Evolutionary conservation across 2,113 vertebrate species (phyloP), one percentile per base, ranked within the genome.

Genomic region (Beaufortia kweichowensis): DNA sequence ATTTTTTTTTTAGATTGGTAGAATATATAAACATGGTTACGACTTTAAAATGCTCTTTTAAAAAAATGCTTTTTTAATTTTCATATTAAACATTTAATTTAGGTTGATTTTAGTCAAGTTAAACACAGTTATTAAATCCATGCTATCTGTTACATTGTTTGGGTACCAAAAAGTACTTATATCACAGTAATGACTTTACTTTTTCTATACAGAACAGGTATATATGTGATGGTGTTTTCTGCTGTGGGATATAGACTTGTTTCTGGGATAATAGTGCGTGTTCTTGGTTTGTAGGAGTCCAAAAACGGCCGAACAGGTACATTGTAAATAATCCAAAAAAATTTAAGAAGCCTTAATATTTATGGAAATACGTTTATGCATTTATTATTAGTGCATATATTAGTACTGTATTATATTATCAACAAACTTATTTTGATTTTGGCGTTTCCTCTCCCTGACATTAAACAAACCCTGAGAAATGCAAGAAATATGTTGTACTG

Each of bases 311-410:
- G 28, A 24, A 33, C 64, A 33, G 23, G 19, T 57, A 28, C 23
- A 41, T 28, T 67, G 57, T 53, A 17, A 53, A 77, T 50, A 43
- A 56, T 60, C 39, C 12, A 9, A 55, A 71, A 21, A 60, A 4
- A 43, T 46, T 77, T 15, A 65, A 61, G 56, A 81, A 23, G 80
- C 75, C 80, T 81, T 78, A 81, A 60, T 72, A 68, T 29, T 68
- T 12, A 57, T 23, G n/a, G 39, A 53, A 28, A 57, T 60, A 29
- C 14, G 11, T 21, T 46, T 2, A 53, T 53, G 48, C 48, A 23
- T 66, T 43, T 76, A 39, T 39, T 55, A 1, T 7, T 26, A 65
- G 39, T 64, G 19, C 23, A 14, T 48, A 4, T 21, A 59, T 23
- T 29, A 48, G 11, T 29, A 29, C 17, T n/a, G 3, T 9, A 19